Base-by-base conservation (phyloP, 1,140 invertebrate species). In the Trichoplusia ni region DNA sequence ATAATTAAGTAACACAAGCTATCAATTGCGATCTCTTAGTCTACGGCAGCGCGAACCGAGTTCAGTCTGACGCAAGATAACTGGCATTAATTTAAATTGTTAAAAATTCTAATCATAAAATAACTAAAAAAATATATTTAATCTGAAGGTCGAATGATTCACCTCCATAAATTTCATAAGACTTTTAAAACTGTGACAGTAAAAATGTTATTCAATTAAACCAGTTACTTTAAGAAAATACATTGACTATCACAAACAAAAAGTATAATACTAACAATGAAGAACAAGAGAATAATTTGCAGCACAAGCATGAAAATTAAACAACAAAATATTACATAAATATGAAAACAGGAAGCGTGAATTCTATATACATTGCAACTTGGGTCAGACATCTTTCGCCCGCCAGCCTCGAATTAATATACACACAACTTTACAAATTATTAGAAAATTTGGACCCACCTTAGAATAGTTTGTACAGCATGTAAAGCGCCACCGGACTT, bases 371-470 rank as follows among this genome's bases (percentile, higher is more conserved):
- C 54, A 58, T 27, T 44, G 47, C 21, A 54, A 54, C 38, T 42
- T 37, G 21, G 3, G 54, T 29, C 38, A 29, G 56, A 60, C 19
- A 42, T 51, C 64, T 13, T 46, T 60, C 38, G 38, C 13, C 38
- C 51, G 27, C 40, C 51, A 67, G 47, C 60, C 35, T 56, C 46
- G 27, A 56, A 33, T 64, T 31, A 25, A 53, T 46, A 46, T 40
- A 64, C 64, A 64, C 49, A 35, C 44, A 35, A 67, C 47, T 51
- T 53, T 53, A 49, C 42, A 61, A 53, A 64, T 35, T 54, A 70
- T 71, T 73, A 76, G 25, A 77, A 38, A 66, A 78, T 71, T 73
- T 65, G 49, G 38, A 83, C 81, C 76, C 75, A 83, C 81, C 83
- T 86, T 49, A 77, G 49, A 2, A 58, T 44, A 58, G 38, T 51